Conservation (phyloP, 2,797 vertebrate species). For the Galago senegalensis region DNA sequence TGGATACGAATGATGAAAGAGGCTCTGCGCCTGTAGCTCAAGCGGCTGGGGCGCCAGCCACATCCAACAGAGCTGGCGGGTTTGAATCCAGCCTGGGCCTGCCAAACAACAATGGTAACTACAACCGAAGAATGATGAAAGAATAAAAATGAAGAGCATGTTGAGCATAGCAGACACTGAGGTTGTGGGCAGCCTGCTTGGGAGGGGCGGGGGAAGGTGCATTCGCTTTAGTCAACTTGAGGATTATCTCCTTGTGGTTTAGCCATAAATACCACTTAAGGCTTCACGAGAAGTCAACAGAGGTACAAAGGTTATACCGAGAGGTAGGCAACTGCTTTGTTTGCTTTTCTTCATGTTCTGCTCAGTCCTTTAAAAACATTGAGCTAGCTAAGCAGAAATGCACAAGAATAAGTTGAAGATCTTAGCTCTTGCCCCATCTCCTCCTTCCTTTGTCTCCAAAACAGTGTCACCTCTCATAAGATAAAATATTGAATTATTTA, state of each 20-base stretch:
- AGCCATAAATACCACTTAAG: background rate
- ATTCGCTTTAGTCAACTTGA: background rate
- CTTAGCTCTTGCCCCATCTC: background rate
- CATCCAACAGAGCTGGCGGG: too few relatives aligned
- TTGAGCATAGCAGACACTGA: background rate
- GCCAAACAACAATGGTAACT: too few relatives aligned
- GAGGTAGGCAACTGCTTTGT: background rate
- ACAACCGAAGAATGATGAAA: too few relatives aligned
- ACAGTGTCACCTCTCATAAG: background rate
- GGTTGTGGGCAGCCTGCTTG: background rate
- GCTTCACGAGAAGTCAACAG: background rate
- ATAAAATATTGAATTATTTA: background rate
- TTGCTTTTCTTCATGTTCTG: background rate
- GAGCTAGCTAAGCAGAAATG: background rate
- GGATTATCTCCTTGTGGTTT: background rate
- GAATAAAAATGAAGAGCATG: too few relatives aligned
- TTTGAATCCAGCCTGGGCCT: too few relatives aligned
- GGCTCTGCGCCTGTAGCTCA: too few relatives aligned
- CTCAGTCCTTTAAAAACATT: background rate
- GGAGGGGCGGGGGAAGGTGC: background rate
- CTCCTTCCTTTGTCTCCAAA: background rate
- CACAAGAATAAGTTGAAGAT: background rate
- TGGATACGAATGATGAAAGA: background rate
- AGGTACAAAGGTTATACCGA: background rate
- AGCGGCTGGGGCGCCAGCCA: too few relatives aligned